Percentiles rank a stretch among this genome's conserved stretches.
Conservation (phyloP, 2,888 invertebrate genomes). For the Myopa tessellatipennis region DNA sequence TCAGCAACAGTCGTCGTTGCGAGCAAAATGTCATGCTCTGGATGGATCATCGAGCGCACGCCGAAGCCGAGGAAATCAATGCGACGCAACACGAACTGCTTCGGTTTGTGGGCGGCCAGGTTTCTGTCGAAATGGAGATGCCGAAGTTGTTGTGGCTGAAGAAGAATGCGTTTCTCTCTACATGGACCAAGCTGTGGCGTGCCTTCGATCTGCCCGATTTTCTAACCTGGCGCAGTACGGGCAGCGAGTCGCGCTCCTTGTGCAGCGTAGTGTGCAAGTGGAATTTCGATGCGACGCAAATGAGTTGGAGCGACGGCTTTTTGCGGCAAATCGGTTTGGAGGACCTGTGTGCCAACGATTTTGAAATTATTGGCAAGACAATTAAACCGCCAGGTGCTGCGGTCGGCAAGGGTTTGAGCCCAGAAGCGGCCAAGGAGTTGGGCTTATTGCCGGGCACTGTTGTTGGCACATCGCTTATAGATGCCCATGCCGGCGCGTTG, state of each 20-base stretch:
- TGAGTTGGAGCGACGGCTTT: slow-evolving; percentile 82
- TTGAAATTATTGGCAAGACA: slow-evolving; percentile 76
- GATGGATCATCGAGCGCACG: slow-evolving; percentile 90
- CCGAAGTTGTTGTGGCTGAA: slow-evolving; percentile 96
- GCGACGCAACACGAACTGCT: slow-evolving; percentile 79
- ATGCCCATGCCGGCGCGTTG: slow-evolving; percentile 94
- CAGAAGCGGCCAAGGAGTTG: slow-evolving; percentile 75
- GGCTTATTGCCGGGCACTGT: slow-evolving; percentile 79
- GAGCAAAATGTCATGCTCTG: slow-evolving; percentile 89
- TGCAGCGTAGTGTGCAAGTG: slow-evolving; percentile 96
- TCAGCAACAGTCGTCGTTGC: slow-evolving; percentile 75
- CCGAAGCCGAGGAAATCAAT: slow-evolving; percentile 86
- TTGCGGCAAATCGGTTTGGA: slow-evolving; percentile 79
- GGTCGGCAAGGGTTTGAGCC: slow-evolving; percentile 75
- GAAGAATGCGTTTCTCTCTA: slow-evolving; percentile 73
- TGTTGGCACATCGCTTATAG: slow-evolving; percentile 91
- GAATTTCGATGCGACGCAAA: slow-evolving; percentile 81
- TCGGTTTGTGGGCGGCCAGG: slow-evolving; percentile 88
- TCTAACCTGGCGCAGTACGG: slow-evolving; percentile 92
- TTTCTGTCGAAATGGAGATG: slow-evolving; percentile 96
- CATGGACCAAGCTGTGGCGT: slow-evolving; percentile 78
- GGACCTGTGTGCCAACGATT: slow-evolving; percentile 77
- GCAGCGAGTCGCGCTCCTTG: slow-evolving; percentile 80
- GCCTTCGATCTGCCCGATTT: slow-evolving; percentile 95
- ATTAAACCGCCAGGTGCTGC: slow-evolving; percentile 79